Evolutionary conservation across 2,797 vertebrate genomes (phyloP).

Genomic region (Pogonophryne albipinna): DNA sequence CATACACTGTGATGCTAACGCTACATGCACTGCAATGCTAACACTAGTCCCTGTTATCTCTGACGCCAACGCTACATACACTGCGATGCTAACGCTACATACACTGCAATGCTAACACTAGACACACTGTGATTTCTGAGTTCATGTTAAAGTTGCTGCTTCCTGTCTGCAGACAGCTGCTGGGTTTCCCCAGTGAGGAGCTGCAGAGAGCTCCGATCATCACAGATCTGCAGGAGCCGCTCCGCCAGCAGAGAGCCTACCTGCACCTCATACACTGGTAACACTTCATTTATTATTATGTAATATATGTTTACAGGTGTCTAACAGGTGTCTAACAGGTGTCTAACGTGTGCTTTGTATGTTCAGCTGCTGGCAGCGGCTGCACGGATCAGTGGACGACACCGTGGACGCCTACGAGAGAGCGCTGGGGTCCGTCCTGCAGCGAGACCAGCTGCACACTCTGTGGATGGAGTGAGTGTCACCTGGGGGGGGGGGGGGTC

Average conservation of each 20-base stretch:
- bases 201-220: conserved; percentile 83
- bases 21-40: too few relatives aligned
- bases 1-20: too few relatives aligned
- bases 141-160: not conserved
- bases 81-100: too few relatives aligned
- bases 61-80: too few relatives aligned
- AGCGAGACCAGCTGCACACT: conserved; percentile 89
- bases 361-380: conserved; percentile 92
- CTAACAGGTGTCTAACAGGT: too few relatives aligned
- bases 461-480: conserved; percentile 97
- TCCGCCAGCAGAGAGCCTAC: conserved; percentile 88
- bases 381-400: conserved; percentile 84
- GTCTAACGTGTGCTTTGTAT: too few relatives aligned
- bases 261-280: conserved; percentile 92
- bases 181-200: conserved; percentile 88
- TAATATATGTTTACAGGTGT: too few relatives aligned
- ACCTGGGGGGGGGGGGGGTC: too few relatives aligned
- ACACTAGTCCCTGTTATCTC: too few relatives aligned
- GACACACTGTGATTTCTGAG: too few relatives aligned
- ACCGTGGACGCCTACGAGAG: conserved; percentile 92
- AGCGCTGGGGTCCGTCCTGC: conserved; percentile 89
- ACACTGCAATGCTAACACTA: too few relatives aligned
- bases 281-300: too few relatives aligned
- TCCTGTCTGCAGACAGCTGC: conserved; percentile 84
- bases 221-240: conserved; percentile 86